Percentiles rank a stretch among this genome's conserved stretches.
These are phyloP conservation scores for Hystrix cristata DNA, from an alignment of 2,113 vertebrate genomes.

Conservation along the genomic window DNA sequence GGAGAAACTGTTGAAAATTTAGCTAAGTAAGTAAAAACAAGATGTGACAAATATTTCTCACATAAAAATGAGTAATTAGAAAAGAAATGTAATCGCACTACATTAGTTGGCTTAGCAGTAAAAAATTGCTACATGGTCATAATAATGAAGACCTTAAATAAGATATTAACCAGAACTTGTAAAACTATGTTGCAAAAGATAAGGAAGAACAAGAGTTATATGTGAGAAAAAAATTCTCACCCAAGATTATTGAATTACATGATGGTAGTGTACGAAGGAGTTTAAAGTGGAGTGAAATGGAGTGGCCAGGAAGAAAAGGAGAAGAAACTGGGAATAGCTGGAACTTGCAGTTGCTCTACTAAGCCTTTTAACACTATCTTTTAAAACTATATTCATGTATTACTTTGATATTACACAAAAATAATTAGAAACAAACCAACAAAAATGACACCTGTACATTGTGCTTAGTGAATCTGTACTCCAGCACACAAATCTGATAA, in stretches of 20 bases:
- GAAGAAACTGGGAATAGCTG: too few relatives aligned
- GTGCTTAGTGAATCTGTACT: not conserved
- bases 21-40: not conserved
- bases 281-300: not conserved
- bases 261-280: not conserved
- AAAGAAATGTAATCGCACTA: not conserved
- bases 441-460: not conserved
- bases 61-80: not conserved
- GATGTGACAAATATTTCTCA: not conserved
- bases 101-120: not conserved
- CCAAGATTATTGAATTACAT: not conserved
- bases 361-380: not conserved
- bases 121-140: not conserved
- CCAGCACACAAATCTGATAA: not conserved
- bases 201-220: not conserved
- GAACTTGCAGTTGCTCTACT: not conserved
- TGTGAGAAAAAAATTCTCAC: not conserved
- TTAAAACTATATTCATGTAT: not conserved
- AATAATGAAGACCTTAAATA: not conserved
- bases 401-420: not conserved
- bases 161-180: not conserved
- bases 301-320: not conserved
- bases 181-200: not conserved
- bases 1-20: not conserved
- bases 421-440: slow-evolving; percentile 25